phyloP scores from a whole-genome alignment of 2,888 invertebrate species.

The Drepanosiphum platanoidis region DNA sequence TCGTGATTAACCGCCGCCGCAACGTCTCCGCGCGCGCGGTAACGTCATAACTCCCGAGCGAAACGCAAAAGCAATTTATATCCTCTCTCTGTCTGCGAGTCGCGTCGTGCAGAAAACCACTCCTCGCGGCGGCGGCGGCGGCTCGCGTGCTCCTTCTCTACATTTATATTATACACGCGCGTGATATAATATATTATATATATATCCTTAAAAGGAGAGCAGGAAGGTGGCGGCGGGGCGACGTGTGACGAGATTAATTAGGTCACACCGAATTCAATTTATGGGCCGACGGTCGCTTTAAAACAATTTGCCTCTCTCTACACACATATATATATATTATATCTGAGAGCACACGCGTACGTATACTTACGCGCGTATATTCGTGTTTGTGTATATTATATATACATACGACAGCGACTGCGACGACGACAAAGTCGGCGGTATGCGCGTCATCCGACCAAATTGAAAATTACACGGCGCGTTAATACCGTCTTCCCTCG shows the following conservation, averaged over 20 bases:
- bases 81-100: background rate
- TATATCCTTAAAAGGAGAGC: too few relatives aligned
- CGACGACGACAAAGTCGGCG: background rate
- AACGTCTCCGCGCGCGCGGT: background rate
- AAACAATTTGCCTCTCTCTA: slow-evolving; percentile 35
- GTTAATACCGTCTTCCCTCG: slow-evolving; percentile 10
- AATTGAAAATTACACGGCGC: slow-evolving; percentile 54
- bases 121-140: background rate
- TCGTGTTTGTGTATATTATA: background rate
- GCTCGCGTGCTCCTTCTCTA: background rate
- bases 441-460: slow-evolving; percentile 28
- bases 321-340: background rate
- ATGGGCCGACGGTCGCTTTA: slow-evolving; percentile 6
- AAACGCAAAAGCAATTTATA: slow-evolving; percentile 8
- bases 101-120: background rate
- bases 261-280: slow-evolving; percentile 43
- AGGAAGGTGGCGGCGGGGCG: background rate
- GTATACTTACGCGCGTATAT: too few relatives aligned
- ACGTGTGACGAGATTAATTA: slow-evolving; percentile 54
- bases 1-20: slow-evolving; percentile 26
- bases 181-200: too few relatives aligned
- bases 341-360: background rate
- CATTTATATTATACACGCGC: background rate
- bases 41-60: slow-evolving; percentile 29
- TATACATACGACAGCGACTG: background rate